Evolutionary conservation across 2,888 invertebrate genomes (phyloP), one percentile per base, ranked within the genome.

Genomic region (Ernsta delagoae): DNA sequence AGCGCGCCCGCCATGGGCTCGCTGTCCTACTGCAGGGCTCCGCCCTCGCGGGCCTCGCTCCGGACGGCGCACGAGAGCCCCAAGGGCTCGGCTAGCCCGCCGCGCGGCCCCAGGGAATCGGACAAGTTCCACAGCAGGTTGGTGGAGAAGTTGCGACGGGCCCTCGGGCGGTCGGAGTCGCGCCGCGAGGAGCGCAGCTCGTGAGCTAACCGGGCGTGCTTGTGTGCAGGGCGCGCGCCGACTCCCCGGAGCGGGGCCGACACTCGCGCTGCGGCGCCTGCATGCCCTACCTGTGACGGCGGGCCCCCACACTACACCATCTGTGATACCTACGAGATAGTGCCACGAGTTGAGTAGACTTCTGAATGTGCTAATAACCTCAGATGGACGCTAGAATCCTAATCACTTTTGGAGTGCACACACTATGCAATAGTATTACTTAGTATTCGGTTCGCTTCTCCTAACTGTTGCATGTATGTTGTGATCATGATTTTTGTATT

Each of bases 71-170:
- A 95, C 73, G 96, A 96, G 79, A 95, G 95, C 78, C 94, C 94
- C 87, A 77, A 75, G 89, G 95, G 94, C 79, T 94, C 95, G 80
- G 95, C 94, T 81, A 96, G 96, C 75, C 95, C 96, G 63, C 94
- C 95, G 75, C 50, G 50, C 94, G 57, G 94, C 56, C 92, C 94
- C 70, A 89, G 92, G 73, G 94, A 89, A 75, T 95, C 95, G 77
- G 96, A 96, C 87, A 97, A 97, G 92, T 97, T 97, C 87, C 97
- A 97, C 94, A 96, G 94, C 89, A 95, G 96, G 83, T 94, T 97
- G 85, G 95, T 97, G 86, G 96, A 97, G 90, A 96, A 96, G 89
- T 87, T 97, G 87, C 96, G 96, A 92, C 94, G 95, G 73, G 96
- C 96, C 75, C 90, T 97, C 80, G 94, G 95, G 76, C 94, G 95